Base-by-base conservation (phyloP, 2,888 invertebrate genomes). In the Andrena praecox region DNA sequence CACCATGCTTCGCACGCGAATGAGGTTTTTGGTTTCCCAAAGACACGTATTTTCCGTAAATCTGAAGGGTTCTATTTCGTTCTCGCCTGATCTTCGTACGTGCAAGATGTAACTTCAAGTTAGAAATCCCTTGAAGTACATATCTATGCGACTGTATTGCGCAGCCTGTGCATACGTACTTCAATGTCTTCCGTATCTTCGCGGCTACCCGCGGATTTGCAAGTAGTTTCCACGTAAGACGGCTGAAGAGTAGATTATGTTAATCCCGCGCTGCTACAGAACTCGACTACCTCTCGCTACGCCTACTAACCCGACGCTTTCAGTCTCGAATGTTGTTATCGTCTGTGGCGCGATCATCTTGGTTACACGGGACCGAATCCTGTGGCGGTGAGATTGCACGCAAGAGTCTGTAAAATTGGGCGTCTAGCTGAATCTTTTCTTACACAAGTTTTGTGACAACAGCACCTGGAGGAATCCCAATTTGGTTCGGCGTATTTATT, bases 191-290 rank as follows among this genome's bases (percentile, higher is more conserved):
- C 60, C 54, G 42, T 20, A 54, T 64, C 76, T 82, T 76, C 54
- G 29, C 68, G 35, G 52, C 63, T 71, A 71, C 73, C 59, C 68
- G 48, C 5, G 77, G 84, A 80, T 82, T 82, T 77, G 60, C 85
- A 77, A 84, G 84, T 76, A 67, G 84, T 82, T 84, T 76, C 79
- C 81, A 69, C 79, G 63, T 72, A 79, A 81, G 80, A 63, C 67
- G 68, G 52, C 27, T 67, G 74, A 76, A 70, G 78, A 77, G 85
- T 81, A 74, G 78, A 85, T 86, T 86, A 81, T 85, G 84, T 81
- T 85, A 86, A 85, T 85, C 72, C 59, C 29, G 24, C 56, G 35
- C 68, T 56, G 20, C 52, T 66, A 50, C 35, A 60, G 68, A 80
- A 82, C 78, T 80, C 70, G 66, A 82, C 86, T 86, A 85, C 64